These are phyloP conservation scores for Lamprotornis superbus DNA, from an alignment of 2,113 vertebrate genomes.

Conservation along the genomic window DNA sequence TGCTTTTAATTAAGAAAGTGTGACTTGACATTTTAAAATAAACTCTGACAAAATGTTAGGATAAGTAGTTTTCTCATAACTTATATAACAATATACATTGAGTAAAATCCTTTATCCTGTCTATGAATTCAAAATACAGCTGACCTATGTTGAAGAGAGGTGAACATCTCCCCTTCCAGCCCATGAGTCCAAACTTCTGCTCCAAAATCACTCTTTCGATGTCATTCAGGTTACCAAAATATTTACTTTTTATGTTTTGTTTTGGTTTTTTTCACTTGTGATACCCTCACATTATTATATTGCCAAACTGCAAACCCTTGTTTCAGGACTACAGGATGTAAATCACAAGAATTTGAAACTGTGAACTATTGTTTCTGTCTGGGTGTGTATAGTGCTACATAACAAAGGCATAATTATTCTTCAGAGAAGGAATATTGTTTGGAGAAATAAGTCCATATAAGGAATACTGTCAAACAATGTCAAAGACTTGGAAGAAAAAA, in stretches of 20 bases:
- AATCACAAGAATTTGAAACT: background rate
- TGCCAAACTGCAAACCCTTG: background rate
- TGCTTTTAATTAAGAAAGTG: background rate
- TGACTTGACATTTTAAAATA: background rate
- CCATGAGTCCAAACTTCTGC: accelerated
- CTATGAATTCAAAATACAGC: background rate
- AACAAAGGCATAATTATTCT: background rate
- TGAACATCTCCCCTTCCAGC: accelerated
- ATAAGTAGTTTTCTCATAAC: background rate
- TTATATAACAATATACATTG: background rate
- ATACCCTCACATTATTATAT: background rate
- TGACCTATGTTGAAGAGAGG: background rate
- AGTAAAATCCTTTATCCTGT: background rate
- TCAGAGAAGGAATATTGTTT: background rate
- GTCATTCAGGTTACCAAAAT: background rate
- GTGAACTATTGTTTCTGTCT: background rate
- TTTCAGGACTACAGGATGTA: background rate
- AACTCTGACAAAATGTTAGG: background rate
- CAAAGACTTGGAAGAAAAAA: background rate
- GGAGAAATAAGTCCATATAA: background rate
- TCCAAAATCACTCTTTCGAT: background rate
- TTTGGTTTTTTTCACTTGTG: background rate
- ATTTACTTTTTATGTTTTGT: background rate
- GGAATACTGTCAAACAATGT: background rate
- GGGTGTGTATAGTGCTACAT: background rate